Evolutionary conservation across 2,888 invertebrate species (phyloP).

Genomic region (Watsonalla binaria): DNA sequence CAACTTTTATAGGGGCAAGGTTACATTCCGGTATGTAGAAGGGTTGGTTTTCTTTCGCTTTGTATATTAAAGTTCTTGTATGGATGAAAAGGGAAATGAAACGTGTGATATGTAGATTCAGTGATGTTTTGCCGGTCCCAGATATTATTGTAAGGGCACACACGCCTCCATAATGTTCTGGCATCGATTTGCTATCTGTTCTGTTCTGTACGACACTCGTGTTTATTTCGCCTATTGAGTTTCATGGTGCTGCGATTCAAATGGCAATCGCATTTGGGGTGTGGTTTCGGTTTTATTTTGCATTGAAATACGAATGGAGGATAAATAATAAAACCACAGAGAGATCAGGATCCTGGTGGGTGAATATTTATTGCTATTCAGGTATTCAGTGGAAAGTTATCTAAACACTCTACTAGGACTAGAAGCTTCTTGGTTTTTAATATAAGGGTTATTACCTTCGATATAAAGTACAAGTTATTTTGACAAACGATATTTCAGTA

Average conservation of each 20-base stretch:
- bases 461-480: too few species aligned
- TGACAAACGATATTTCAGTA: too few species aligned
- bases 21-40: neutral
- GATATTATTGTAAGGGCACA: slow-evolving; percentile 5
- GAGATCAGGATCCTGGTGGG: too few species aligned
- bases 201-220: neutral
- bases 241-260: neutral
- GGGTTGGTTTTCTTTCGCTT: neutral
- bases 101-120: slow-evolving; percentile 11
- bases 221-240: neutral
- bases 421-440: too few species aligned
- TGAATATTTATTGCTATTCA: too few species aligned
- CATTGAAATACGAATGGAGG: neutral
- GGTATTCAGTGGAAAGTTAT: too few species aligned
- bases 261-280: neutral
- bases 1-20: neutral
- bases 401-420: too few species aligned
- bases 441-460: too few species aligned
- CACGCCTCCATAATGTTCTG: slow-evolving; percentile 1
- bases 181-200: slow-evolving; percentile 6
- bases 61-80: slow-evolving; percentile 2
- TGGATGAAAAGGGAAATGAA: slow-evolving; percentile 7
- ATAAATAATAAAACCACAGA: too few species aligned
- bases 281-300: neutral
- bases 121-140: slow-evolving; percentile 3